Evolutionary conservation across 2,888 invertebrate genomes (phyloP).

Genomic region (Tiliacea aurago): DNA sequence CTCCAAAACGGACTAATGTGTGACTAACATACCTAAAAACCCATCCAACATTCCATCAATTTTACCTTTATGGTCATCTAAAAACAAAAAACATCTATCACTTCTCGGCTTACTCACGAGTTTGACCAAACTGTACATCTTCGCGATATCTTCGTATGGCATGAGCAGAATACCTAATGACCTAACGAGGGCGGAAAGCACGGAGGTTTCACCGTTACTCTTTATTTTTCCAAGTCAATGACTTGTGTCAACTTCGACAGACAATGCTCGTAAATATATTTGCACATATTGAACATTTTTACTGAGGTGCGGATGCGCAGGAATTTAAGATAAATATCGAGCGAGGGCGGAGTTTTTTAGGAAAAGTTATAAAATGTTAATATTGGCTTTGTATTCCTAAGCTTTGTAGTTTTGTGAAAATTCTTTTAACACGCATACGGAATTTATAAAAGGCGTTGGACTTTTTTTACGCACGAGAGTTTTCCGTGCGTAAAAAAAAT

Average conservation of each 20-base stretch:
- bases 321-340: constrained; percentile 46
- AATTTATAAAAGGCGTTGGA: constrained; percentile 7
- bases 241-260: constrained; percentile 26
- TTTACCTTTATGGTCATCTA: constrained; percentile 6
- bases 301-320: constrained; percentile 4
- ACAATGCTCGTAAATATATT: constrained; percentile 46
- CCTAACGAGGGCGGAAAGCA: constrained; percentile 39
- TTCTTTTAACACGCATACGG: background rate
- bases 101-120: constrained; percentile 43
- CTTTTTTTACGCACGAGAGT: too few relatives aligned
- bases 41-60: constrained; percentile 11
- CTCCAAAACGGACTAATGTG: background rate
- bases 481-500: too few relatives aligned
- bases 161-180: constrained; percentile 50
- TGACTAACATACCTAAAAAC: constrained; percentile 9
- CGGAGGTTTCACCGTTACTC: constrained; percentile 50
- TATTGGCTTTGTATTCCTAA: background rate
- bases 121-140: constrained; percentile 57
- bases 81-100: constrained; percentile 21
- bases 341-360: constrained; percentile 10
- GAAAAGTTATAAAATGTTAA: constrained; percentile 46
- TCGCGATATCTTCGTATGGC: constrained; percentile 18
- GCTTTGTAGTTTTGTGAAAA: constrained; percentile 32
- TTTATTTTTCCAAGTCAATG: constrained; percentile 57
- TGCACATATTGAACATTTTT: constrained; percentile 19